Base-by-base conservation (phyloP, 2,797 vertebrate species). In the Tamandua tetradactyla region DNA sequence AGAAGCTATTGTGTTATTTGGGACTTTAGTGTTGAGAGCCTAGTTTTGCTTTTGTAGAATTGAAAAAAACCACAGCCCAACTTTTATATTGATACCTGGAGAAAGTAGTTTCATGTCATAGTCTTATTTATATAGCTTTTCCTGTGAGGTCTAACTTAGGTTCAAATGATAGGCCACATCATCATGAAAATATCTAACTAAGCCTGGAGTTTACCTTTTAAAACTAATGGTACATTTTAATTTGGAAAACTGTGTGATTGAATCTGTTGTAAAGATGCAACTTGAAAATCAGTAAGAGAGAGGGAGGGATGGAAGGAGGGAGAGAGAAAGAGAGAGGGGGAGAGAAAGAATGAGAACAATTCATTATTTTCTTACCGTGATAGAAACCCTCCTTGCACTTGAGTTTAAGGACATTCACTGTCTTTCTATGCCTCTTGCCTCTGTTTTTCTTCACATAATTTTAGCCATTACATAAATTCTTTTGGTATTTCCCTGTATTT, bases 131-230 rank as follows among this genome's bases (percentile, higher is more conserved):
- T 7, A 30, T 1, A 57, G 30, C 17, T 40, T 74, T 78, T 61
- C 30, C 42, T 20, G 59, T 3, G 40, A 79, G 30, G 4, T 25
- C 1, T 25, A 37, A 32, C 35, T 4, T 20, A 32, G 32, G 4
- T 13, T 68, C 30, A 4, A 15, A 23, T 4, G 4, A 4, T 35
- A 30, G 0, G 8, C 23, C 8, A 8, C 1, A 27, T 13, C 9
- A 1, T 57, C n/a, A 13, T 44, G 22, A 74, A 47, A 49, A 68
- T 25, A 18, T 27, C 30, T 27, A n/a, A 44, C 23, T 55, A 30
- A 80, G 40, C 20, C 8, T 13, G 4, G 3, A 9, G 7, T 52
- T 18, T 47, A 44, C 35, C 35, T 57, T 68, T 37, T n/a, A 42
- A 20, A 74, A 32, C 27, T 49, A 20, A 18, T 64, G 69, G 15